Evolutionary conservation across 1,140 invertebrate species (phyloP), one percentile per base, ranked within the genome.

Genomic region (Philopotamus ludificatus): DNA sequence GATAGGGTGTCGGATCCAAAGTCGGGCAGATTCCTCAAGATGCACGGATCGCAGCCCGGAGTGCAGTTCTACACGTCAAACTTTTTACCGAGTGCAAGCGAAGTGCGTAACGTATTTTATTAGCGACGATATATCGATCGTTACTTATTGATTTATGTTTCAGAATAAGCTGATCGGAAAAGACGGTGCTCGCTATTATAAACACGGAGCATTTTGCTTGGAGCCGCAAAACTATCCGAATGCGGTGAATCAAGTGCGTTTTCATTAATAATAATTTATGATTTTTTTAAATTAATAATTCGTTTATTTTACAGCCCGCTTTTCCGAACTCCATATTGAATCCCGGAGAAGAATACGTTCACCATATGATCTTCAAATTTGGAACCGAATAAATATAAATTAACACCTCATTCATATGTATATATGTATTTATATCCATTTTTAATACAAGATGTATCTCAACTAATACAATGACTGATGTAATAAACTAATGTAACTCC

Each of bases 191-290:
- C 72, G 75, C 0, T 97, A 96, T 73, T 82, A 83, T 10, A 86
- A 87, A 67, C 92, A 95, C 70, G 89, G 87, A 0, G 91, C 87
- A 0, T 89, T 97, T 66, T 95, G 92, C 73, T 79, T 97, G 28
- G 94, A 97, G 77, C 93, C 95, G 0, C 94, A 97, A 77, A 92
- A 91, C 72, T 97, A 89, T 81, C 95, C 95, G 0, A 90, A 98
- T 79, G 90, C 94, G 9, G 78, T 95, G 1, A 93, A 97, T 81
- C 84, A 94, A 75, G 84, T 67, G 26, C 50, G 53, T 63, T 57
- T 58, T 18, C 12, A 23, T 42, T 51, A 18, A 22, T n/a, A 42
- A n/a, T 42, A 18, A 42, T 25, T 22, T 50, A 50, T 54, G 21
- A 23, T 9, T 23, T 22, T 7, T 26, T 21, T 22, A 23, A 49